Base-by-base conservation (phyloP, 2,888 invertebrate genomes). In the Cancer borealis region DNA sequence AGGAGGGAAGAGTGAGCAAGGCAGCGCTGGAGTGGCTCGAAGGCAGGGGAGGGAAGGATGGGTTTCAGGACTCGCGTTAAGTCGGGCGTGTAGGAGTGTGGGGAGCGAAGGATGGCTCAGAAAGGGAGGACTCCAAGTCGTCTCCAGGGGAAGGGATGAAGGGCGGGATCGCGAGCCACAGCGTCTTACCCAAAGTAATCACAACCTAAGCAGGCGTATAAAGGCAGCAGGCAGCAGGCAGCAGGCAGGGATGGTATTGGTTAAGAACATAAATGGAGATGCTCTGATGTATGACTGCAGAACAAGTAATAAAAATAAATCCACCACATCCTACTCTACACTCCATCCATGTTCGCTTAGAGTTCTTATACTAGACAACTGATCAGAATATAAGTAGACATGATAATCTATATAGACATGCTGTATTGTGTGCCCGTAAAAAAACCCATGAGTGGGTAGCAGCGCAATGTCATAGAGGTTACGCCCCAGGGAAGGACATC, bases 1-100 rank as follows among this genome's bases (percentile, higher is more conserved):
- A 84, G 84, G 84, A 84, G 84, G 84, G 84, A 14, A 84, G 84
- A 84, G 84, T 14, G 84, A 84, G 84, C 84, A 5, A 84, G 84
- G 84, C 30, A 30, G 84, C 84, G 84, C 14, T 84, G 84, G 84
- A 84, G 84, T 84, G 84, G 84, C 84, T 39, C 12, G 12, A 39
- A 30, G n/a, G 84, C 84, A 84, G 84, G 84, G 84, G 39, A 66
- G 3, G 66, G n/a, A 39, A 73, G 73, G 73, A 73, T 73, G 73
- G 73, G 26, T 26, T 84, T 30, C 84, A 84, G 84, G 84, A 84
- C 39, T 30, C 14, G 84, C 84, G 84, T 39, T 84, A 84, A 84
- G 30, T 84, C 84, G 84, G 39, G 84, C 84, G 84, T 84, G 84
- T 84, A 39, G 84, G 84, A 84, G 84, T 84, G 84, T 39, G 39